These are phyloP conservation scores for Sthenelais limicola DNA, from an alignment of 2,888 invertebrate genomes.

Conservation along the genomic window DNA sequence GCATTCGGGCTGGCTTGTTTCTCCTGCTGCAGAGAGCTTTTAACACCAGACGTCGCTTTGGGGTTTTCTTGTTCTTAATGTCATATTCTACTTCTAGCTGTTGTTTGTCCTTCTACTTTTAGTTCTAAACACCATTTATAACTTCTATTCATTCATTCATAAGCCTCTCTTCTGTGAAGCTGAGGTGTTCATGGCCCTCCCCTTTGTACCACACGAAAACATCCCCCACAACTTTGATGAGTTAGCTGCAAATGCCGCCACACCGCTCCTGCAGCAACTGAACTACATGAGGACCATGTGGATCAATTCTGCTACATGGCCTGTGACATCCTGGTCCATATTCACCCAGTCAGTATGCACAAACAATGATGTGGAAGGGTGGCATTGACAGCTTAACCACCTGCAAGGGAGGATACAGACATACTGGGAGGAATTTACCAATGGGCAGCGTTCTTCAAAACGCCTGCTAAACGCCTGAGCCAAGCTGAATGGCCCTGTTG, in stretches of 20 bases:
- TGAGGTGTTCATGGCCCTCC: neutral
- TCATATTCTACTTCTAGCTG: too few species aligned
- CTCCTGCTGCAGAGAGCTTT: too few species aligned
- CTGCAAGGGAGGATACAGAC: constrained; percentile 12
- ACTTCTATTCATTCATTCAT: too few species aligned
- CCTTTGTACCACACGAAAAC: too few species aligned
- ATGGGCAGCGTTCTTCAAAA: neutral
- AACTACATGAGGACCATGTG: neutral
- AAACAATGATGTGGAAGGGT: constrained; percentile 41
- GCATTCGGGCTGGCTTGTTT: neutral
- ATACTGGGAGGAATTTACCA: constrained; percentile 4
- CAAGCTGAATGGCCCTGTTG: too few species aligned
- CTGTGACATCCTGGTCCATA: neutral
- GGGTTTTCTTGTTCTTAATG: too few species aligned
- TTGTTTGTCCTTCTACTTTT: too few species aligned
- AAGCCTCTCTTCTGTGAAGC: too few species aligned
- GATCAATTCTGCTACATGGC: neutral
- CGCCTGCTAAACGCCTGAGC: too few species aligned
- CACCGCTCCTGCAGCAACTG: neutral
- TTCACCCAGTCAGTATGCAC: constrained; percentile 24
- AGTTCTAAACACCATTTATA: too few species aligned
- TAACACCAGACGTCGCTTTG: too few species aligned
- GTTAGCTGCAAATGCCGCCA: neutral
- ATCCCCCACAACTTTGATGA: neutral
- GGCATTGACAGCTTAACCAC: constrained; percentile 35